A percentile compares a stretch with the other conserved stretches of the same genome.
These are phyloP conservation scores for Iselma pallidipennis DNA, from an alignment of 2,888 invertebrate genomes.

Conservation along the genomic window DNA sequence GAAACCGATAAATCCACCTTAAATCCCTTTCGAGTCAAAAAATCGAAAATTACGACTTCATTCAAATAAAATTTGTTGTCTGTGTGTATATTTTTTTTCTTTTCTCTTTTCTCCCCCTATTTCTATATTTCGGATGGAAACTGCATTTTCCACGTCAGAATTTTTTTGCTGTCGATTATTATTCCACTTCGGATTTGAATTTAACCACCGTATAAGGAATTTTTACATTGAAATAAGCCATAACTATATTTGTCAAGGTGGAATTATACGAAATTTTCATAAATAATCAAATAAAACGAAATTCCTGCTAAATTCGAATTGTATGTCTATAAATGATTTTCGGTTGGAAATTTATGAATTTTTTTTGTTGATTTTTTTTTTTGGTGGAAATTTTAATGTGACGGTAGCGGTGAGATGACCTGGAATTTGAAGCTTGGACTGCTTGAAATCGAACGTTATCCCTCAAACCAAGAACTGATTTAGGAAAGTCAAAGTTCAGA, in stretches of 20 bases:
- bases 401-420: slow-evolving; percentile 4
- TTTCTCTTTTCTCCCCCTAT: slow-evolving; percentile 18
- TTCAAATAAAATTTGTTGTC: neutral
- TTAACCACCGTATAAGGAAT: slow-evolving; percentile 36
- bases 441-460: slow-evolving; percentile 25
- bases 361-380: neutral
- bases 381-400: neutral
- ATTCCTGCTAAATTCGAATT: neutral
- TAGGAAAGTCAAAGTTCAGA: slow-evolving; percentile 49
- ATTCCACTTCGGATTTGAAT: slow-evolving; percentile 42
- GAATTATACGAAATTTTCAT: neutral
- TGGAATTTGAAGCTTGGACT: slow-evolving; percentile 9
- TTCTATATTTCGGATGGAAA: slow-evolving; percentile 1
- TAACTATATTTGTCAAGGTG: neutral
- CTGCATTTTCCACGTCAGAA: slow-evolving; percentile 30
- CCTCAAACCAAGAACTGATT: slow-evolving; percentile 43
- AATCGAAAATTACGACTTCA: neutral
- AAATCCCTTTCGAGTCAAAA: neutral
- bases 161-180: slow-evolving; percentile 35
- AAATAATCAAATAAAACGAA: neutral
- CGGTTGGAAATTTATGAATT: neutral
- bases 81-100: slow-evolving; percentile 20
- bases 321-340: neutral
- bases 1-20: neutral
- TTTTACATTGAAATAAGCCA: slow-evolving; percentile 32